Percentiles rank a stretch among this genome's conserved stretches.
These are phyloP conservation scores for Rapana venosa DNA, from an alignment of 2,888 invertebrate species.

Conservation along the genomic window DNA sequence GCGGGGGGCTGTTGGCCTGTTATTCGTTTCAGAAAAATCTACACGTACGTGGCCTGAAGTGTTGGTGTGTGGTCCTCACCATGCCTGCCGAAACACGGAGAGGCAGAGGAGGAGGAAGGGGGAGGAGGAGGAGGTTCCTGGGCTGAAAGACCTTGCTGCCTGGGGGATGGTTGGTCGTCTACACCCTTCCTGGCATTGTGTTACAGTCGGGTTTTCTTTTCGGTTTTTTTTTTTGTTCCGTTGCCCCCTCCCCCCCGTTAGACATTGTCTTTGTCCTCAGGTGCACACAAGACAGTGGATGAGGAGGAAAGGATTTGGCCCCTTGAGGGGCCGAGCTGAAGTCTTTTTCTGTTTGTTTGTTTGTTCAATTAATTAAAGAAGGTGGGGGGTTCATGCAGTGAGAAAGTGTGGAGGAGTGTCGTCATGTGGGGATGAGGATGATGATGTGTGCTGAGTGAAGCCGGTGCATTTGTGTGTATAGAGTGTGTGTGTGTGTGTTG, in stretches of 20 bases:
- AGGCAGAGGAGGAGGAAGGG: not conserved
- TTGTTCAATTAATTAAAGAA: not conserved
- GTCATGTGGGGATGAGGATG: not conserved
- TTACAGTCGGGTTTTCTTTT: not conserved
- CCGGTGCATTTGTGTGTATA: not conserved
- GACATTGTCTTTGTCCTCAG: not conserved
- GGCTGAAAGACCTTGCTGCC: not conserved
- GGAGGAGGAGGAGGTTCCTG: not conserved
- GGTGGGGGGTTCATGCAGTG: not conserved
- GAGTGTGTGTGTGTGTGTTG: too few species aligned
- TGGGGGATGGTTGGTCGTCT: not conserved
- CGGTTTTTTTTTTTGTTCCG: not conserved
- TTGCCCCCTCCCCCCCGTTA: not conserved
- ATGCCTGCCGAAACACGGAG: constrained; percentile 23
- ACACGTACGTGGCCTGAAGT: constrained; percentile 90
- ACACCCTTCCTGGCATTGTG: not conserved
- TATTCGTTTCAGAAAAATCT: constrained; percentile 50
- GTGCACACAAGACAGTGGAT: not conserved
- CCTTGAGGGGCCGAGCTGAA: not conserved
- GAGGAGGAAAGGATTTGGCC: not conserved
- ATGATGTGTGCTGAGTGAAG: not conserved
- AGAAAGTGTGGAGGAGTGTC: not conserved
- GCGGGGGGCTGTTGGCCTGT: too few species aligned
- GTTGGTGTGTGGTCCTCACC: constrained; percentile 31
- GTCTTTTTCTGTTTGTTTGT: not conserved